phyloP scores from a whole-genome alignment of 2,113 vertebrate genomes.

The Lepisosteus oculatus region DNA sequence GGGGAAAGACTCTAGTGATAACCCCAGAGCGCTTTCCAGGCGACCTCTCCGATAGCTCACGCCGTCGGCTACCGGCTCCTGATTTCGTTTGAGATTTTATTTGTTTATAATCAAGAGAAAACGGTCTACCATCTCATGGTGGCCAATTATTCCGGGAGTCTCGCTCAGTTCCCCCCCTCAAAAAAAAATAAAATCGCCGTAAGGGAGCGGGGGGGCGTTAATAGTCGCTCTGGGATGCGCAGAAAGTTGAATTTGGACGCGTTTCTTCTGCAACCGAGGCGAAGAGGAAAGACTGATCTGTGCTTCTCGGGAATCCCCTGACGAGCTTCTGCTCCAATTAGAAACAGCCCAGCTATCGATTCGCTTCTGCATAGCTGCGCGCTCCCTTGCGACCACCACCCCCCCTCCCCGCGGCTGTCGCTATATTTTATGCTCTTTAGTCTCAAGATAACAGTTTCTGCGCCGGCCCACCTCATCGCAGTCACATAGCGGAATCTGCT shows the following conservation, averaged over 20 bases:
- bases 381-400: not conserved
- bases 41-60: not conserved
- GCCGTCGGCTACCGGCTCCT: not conserved
- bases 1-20: too few species aligned
- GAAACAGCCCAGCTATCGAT: not conserved
- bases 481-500: not conserved
- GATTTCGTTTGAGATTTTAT: conserved; percentile 4
- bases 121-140: conserved; percentile 4
- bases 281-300: not conserved
- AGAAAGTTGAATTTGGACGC: not conserved
- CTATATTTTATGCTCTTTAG: not conserved
- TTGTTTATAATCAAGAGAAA: conserved; percentile 1
- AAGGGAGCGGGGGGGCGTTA: not conserved
- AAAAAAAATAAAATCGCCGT: too few species aligned
- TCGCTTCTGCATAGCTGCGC: not conserved
- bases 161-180: not conserved
- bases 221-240: not conserved
- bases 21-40: not conserved
- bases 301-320: not conserved
- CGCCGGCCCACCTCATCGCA: not conserved
- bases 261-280: not conserved
- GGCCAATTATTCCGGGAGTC: not conserved
- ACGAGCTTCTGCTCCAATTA: conserved; percentile 3
- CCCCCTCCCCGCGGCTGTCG: not conserved
- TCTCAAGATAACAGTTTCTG: not conserved